These are phyloP conservation scores for Plectrocnemia conspersa DNA, from an alignment of 1,140 invertebrate genomes.

Conservation along the genomic window DNA sequence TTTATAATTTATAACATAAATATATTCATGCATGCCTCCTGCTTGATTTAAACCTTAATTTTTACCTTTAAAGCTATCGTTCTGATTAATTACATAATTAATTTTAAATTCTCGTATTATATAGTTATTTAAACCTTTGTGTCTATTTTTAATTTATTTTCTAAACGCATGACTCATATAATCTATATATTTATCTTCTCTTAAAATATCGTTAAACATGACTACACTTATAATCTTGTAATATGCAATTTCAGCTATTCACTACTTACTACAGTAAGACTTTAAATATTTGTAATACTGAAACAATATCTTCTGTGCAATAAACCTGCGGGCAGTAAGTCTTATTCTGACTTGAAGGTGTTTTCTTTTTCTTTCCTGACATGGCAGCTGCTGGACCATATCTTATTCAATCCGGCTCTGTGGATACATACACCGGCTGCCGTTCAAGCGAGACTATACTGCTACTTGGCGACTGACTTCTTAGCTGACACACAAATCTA, in stretches of 20 bases:
- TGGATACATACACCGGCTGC: constrained; percentile 97
- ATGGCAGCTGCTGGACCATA: constrained; percentile 95
- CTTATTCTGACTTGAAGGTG: constrained; percentile 57
- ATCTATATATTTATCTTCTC: background rate
- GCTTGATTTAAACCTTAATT: background rate
- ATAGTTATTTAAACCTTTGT: background rate
- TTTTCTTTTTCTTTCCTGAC: constrained; percentile 74
- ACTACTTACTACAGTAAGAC: too few relatives aligned
- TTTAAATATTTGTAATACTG: constrained; percentile 18
- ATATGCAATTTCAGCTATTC: too few relatives aligned
- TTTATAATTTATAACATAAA: too few relatives aligned
- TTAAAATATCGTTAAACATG: background rate
- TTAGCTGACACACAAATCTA: constrained; percentile 96
- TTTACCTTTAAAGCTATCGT: background rate
- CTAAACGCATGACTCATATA: too few relatives aligned
- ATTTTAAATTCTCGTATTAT: background rate
- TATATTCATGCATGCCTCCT: constrained; percentile 13
- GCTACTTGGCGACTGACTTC: constrained; percentile 96
- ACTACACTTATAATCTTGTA: too few relatives aligned
- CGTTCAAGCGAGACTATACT: constrained; percentile 95
- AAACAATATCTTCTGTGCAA: constrained; percentile 19
- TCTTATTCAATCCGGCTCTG: constrained; percentile 96
- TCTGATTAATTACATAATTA: too few relatives aligned
- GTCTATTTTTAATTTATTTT: constrained; percentile 1
- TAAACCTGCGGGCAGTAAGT: constrained; percentile 36